Evolutionary conservation across 2,888 invertebrate genomes (phyloP).

Genomic region (Plagodis dolabraria): DNA sequence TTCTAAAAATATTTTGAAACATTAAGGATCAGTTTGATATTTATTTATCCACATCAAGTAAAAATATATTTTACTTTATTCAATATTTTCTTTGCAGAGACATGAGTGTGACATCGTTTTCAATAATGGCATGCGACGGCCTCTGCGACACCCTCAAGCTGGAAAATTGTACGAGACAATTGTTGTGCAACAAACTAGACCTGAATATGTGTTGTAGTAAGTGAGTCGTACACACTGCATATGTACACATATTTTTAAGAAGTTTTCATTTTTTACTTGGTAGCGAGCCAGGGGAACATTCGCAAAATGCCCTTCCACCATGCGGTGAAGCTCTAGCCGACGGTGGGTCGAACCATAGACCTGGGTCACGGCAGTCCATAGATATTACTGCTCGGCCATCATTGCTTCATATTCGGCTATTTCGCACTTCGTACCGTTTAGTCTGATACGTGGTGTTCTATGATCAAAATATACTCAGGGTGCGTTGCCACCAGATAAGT

Average conservation of each 20-base stretch:
- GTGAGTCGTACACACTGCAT: conserved; percentile 54
- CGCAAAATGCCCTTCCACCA: too few relatives aligned
- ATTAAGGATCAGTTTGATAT: too few relatives aligned
- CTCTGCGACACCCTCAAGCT: conserved; percentile 65
- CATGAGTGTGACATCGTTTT: conserved; percentile 71
- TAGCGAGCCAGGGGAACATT: too few relatives aligned
- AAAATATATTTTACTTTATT: neutral
- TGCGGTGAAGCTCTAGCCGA: too few relatives aligned
- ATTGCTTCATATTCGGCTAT: neutral
- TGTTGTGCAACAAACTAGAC: conserved; percentile 61
- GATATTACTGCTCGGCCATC: too few relatives aligned
- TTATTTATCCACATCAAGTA: neutral
- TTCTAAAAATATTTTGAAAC: too few relatives aligned
- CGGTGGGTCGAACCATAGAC: too few relatives aligned
- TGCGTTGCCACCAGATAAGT: too few relatives aligned
- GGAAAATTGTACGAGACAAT: conserved; percentile 66
- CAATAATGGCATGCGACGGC: conserved; percentile 68
- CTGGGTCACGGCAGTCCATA: too few relatives aligned
- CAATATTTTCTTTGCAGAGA: conserved; percentile 51
- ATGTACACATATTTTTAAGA: neutral
- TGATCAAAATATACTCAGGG: too few relatives aligned
- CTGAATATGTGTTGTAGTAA: conserved; percentile 76
- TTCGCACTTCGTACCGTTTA: neutral
- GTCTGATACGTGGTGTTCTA: too few relatives aligned
- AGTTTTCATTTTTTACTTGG: too few relatives aligned